Evolutionary conservation across 2,888 invertebrate genomes (phyloP).

Genomic region (Limnephilus rhombicus): DNA sequence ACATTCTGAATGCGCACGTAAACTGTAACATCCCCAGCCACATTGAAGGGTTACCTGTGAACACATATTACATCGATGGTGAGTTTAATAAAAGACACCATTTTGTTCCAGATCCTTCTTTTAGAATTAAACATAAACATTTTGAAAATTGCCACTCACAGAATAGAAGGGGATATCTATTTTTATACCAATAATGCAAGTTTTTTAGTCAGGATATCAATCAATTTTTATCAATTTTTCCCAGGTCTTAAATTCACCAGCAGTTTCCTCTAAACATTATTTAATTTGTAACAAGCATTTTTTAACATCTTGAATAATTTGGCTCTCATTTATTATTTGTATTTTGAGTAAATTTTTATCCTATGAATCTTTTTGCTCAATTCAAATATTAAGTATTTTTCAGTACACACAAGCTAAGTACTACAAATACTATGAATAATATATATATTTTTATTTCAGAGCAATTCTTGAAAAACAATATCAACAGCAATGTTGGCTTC

Average conservation of each 20-base stretch:
- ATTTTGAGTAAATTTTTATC: background rate
- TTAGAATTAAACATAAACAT: background rate
- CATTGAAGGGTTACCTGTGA: constrained; percentile 82
- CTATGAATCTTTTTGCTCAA: background rate
- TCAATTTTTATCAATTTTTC: too few relatives aligned
- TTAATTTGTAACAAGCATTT: background rate
- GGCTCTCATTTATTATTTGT: background rate
- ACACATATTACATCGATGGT: constrained; percentile 84
- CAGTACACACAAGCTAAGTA: background rate
- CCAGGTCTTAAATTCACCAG: background rate
- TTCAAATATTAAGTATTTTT: background rate
- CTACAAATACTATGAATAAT: background rate
- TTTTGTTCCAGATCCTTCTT: constrained; percentile 61
- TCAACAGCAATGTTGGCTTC: background rate
- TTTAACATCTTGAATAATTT: background rate
- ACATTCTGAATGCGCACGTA: constrained; percentile 80
- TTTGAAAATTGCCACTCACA: background rate
- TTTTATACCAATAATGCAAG: background rate
- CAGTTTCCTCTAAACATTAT: background rate
- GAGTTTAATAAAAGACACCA: background rate
- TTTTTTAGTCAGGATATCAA: background rate
- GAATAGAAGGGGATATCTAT: background rate
- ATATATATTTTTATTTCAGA: constrained; percentile 3
- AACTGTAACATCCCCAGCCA: constrained; percentile 82
- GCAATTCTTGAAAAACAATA: constrained; percentile 4